Evolutionary conservation across 2,113 vertebrate genomes (phyloP).

Genomic region (Ptilonorhynchus violaceus): DNA sequence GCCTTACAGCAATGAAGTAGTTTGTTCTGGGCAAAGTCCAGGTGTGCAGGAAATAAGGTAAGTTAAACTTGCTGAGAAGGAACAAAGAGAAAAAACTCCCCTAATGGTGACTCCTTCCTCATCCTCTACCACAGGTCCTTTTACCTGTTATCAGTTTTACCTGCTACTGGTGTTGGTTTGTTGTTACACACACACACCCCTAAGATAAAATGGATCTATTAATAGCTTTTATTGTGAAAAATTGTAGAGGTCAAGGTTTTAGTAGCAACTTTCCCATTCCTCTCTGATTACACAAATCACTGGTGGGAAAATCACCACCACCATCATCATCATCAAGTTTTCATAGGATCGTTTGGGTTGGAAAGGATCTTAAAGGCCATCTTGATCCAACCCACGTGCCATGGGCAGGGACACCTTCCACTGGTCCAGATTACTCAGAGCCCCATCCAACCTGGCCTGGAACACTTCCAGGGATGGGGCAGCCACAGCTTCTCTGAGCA

Average conservation of each 20-base stretch:
- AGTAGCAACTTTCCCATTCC: not conserved
- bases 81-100: not conserved
- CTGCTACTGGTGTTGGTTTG: not conserved
- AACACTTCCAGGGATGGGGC: not conserved
- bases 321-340: not conserved
- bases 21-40: not conserved
- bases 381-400: not conserved
- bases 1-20: not conserved
- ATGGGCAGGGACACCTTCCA: not conserved
- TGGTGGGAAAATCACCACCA: not conserved
- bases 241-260: not conserved
- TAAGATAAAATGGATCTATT: not conserved
- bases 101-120: not conserved
- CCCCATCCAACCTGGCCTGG: not conserved
- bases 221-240: not conserved
- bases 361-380: not conserved
- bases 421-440: not conserved
- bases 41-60: not conserved
- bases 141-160: not conserved
- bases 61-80: not conserved
- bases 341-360: not conserved
- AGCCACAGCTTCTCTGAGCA: not conserved
- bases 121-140: not conserved
- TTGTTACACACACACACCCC: not conserved
- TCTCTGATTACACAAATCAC: not conserved